These are phyloP conservation scores for Menidia menidia DNA, from an alignment of 2,797 vertebrate species.

Conservation along the genomic window DNA sequence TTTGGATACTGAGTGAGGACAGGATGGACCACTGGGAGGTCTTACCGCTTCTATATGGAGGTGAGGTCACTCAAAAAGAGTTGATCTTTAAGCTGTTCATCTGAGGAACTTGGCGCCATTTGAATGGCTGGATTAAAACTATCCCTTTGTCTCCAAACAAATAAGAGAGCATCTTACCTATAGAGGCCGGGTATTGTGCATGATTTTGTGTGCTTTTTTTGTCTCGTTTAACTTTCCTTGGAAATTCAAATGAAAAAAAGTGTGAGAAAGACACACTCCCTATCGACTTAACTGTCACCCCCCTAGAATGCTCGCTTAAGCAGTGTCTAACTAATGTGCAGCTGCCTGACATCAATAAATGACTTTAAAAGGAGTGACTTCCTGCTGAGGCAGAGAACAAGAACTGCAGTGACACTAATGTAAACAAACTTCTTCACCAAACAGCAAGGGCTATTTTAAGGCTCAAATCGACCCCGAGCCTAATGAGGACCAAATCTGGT, in stretches of 20 bases:
- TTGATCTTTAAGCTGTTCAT: not conserved
- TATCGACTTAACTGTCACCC: not conserved
- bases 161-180: not conserved
- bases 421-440: not conserved
- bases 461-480: constrained; percentile 1
- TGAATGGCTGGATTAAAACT: not conserved
- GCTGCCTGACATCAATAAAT: not conserved
- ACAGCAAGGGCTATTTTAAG: not conserved
- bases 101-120: not conserved
- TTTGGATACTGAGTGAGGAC: no score
- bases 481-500: not conserved
- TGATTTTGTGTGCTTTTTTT: no score
- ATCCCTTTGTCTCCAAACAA: not conserved
- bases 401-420: not conserved
- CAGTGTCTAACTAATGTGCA: not conserved
- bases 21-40: no score
- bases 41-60: no score
- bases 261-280: not conserved
- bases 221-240: not conserved
- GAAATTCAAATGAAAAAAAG: not conserved
- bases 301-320: not conserved
- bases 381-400: no score
- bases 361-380: no score
- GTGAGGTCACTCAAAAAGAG: not conserved
- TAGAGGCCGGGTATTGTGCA: no score